phyloP scores from a whole-genome alignment of 2,888 invertebrate species.

The Nymphalis polychloros region DNA sequence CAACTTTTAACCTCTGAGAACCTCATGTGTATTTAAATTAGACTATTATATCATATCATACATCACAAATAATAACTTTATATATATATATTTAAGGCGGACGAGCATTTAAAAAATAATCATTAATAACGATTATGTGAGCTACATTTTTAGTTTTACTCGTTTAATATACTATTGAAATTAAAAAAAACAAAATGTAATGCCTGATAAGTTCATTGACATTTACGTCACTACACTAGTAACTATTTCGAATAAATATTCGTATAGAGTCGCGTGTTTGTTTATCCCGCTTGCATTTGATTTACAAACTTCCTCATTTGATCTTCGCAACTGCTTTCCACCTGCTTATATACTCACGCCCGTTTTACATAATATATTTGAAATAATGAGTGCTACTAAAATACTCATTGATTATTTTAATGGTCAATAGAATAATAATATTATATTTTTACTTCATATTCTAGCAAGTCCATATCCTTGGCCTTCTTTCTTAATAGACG shows the following conservation, averaged over 20 bases:
- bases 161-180: not conserved
- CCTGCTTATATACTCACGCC: not conserved
- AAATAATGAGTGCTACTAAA: slow-evolving; percentile 2
- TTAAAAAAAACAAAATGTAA: not conserved
- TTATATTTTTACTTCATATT: too few relatives aligned
- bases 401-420: not conserved
- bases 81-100: too few relatives aligned
- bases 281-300: not conserved
- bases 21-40: too few relatives aligned
- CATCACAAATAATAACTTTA: too few relatives aligned
- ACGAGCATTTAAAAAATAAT: too few relatives aligned
- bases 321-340: slow-evolving; percentile 3
- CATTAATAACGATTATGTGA: too few relatives aligned
- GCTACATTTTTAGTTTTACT: too few relatives aligned
- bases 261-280: not conserved
- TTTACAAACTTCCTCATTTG: slow-evolving; percentile 3
- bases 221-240: not conserved
- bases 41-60: too few relatives aligned
- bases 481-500: too few relatives aligned
- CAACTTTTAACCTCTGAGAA: too few relatives aligned
- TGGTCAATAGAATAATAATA: not conserved
- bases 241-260: not conserved
- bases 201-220: not conserved
- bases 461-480: too few relatives aligned
- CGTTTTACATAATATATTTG: not conserved